phyloP scores from a whole-genome alignment of 2,113 vertebrate species.

The Oreotrochilus melanogaster region DNA sequence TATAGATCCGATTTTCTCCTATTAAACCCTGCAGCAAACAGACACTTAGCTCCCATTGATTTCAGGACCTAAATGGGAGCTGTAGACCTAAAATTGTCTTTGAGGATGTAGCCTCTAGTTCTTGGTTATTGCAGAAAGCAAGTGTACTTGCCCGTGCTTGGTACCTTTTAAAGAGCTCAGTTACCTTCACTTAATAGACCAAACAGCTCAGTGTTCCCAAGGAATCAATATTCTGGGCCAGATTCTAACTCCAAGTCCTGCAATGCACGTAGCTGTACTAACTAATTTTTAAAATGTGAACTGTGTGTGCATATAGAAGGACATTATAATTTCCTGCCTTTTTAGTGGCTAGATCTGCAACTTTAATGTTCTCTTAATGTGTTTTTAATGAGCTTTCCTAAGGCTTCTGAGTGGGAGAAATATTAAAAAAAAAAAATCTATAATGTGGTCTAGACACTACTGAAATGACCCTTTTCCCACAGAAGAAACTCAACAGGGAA shows the following conservation, averaged over 20 bases:
- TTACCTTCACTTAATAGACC: slow-evolving; percentile 50
- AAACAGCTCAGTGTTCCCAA: neutral
- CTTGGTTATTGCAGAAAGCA: slow-evolving; percentile 44
- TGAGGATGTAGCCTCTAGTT: slow-evolving; percentile 58
- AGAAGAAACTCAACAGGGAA: slow-evolving; percentile 46
- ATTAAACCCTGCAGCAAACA: slow-evolving; percentile 31
- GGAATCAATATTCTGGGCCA: slow-evolving; percentile 59
- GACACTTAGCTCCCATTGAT: slow-evolving; percentile 59
- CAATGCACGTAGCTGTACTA: neutral
- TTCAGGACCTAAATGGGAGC: slow-evolving; percentile 46
- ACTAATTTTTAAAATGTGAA: slow-evolving; percentile 44
- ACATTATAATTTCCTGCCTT: slow-evolving; percentile 53
- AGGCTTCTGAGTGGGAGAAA: slow-evolving; percentile 31
- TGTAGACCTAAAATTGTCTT: slow-evolving; percentile 59
- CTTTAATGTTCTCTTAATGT: slow-evolving; percentile 53
- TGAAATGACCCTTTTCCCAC: slow-evolving; percentile 51
- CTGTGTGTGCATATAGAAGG: slow-evolving; percentile 17
- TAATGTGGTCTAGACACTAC: slow-evolving; percentile 55
- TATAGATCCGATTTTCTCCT: slow-evolving; percentile 30
- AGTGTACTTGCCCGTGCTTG: slow-evolving; percentile 12
- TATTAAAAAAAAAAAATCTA: neutral
- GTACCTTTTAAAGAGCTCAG: slow-evolving; percentile 59
- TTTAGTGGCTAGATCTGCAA: slow-evolving; percentile 38
- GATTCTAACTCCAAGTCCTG: neutral
- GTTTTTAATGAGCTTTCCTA: slow-evolving; percentile 62